Percentiles rank a stretch among this genome's conserved stretches.
Conservation (phyloP, 1,140 invertebrate genomes). For the Grapholita molesta region DNA sequence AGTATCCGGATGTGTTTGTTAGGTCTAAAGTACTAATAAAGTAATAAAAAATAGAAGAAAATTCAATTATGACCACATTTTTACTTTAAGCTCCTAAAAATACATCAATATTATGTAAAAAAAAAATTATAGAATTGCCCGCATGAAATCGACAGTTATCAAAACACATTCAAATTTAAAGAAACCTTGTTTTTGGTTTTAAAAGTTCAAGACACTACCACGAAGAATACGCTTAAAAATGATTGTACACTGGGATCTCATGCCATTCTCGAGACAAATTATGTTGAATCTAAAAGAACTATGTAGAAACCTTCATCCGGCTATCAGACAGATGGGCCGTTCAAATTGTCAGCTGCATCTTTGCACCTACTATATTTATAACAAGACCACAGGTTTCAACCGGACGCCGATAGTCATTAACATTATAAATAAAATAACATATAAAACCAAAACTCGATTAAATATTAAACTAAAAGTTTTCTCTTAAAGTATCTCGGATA, state of each 20-base stretch:
- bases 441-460: not conserved
- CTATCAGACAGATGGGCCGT: not conserved
- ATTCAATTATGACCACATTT: no score
- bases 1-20: no score
- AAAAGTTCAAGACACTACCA: no score
- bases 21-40: no score
- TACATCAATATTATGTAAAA: no score
- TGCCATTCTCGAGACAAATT: not conserved
- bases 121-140: no score
- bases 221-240: no score
- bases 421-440: not conserved
- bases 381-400: not conserved
- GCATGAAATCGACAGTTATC: no score
- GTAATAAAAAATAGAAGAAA: no score
- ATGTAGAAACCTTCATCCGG: not conserved
- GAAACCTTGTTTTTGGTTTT: no score
- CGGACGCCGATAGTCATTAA: not conserved
- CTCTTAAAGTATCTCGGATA: not conserved
- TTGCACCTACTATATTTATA: not conserved
- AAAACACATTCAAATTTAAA: no score
- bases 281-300: not conserved
- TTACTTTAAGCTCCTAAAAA: no score
- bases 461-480: not conserved
- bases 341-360: not conserved
- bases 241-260: not conserved